Evolutionary conservation across 2,888 invertebrate genomes (phyloP), one percentile per base, ranked within the genome.

Genomic region (Drosophila atroscutellata): DNA sequence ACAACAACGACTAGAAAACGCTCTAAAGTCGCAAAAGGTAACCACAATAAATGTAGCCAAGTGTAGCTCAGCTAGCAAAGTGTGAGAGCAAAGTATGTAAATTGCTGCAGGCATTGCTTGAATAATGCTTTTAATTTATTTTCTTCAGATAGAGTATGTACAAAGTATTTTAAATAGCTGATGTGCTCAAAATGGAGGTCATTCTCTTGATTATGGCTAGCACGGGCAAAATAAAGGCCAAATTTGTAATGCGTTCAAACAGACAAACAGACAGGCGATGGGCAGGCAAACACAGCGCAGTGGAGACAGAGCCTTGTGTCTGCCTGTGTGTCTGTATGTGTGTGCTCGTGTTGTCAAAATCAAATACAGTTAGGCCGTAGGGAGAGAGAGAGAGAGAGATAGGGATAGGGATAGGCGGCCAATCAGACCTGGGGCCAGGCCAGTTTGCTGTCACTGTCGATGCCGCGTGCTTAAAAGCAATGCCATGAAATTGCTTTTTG

Each of bases 401-500:
- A 50, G 61, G n/a, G 37, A 47, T 37, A 56, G 52, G 56, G 20
- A 50, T 62, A 45, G 67, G 64, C 61, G 63, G 74, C 79, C 73
- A 79, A 75, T 81, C 68, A 71, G 67, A 81, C 77, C 71, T 67
- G 62, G 32, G 64, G 67, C 68, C 66, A 56, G 30, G 72, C 67
- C 70, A 68, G 71, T 58, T 65, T 72, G 78, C 79, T 77, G 75
- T 77, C 70, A 77, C 66, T 70, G 72, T 64, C 67, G 79, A 55
- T 66, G 82, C 70, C 67, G 68, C 68, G 74, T 81, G 77, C 80
- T 71, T 80, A 75, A 80, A 74, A 80, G 79, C 77, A 77, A 80
- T 86, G 81, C 77, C 85, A 77, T 81, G 85, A 89, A 89, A 86
- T 86, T 86, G 85, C 85, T 86, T 89, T 89, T 83, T 76, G 74